Evolutionary conservation across 2,797 vertebrate species (phyloP), one percentile per base, ranked within the genome.

Genomic region (Leptatherina wallacei): DNA sequence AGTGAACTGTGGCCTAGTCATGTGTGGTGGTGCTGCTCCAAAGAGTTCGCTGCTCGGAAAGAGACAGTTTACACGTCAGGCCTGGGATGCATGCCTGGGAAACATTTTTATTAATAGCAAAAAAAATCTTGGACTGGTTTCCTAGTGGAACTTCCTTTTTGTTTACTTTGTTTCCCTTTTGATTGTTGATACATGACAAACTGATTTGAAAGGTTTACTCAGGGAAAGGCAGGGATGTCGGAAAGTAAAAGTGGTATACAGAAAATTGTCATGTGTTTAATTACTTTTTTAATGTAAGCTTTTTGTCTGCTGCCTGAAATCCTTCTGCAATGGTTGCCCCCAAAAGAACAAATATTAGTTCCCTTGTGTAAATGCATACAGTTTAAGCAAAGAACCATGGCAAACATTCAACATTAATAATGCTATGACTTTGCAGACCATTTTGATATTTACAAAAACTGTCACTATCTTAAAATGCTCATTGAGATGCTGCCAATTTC

Each of bases 1-100:
- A 36, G 65, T 79, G 67, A 82, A 78, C 73, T 80, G 73, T 72
- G 77, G 71, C 80, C 69, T 66, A 60, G 68, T 80, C 59, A 40
- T 51, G 58, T 67, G 58, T 55, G 76, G 44, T 44, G 52, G 30
- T 84, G 60, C 44, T 62, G 33, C 27, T 78, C 52, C 32, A 55
- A 65, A 35, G 42, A 55, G 62, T 52, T 72, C 30, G 38, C 18
- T 59, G 38, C 73, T 67, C n/a, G 40, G 63, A 80, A 84, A 70
- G 40, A 71, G 44, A 71, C 44, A 22, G 73, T 85, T 88, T 79
- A 82, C 78, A 75, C 71, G 42, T 63, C 51, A 68, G 29, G 11
- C 24, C 56, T 0, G 4, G 30, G 24, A 63, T 75, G 54, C 30
- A 64, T 75, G 56, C 35, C 62, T 73, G 65, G 72, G 61, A 76